Percentiles rank a stretch among this genome's conserved stretches.
Evolutionary conservation across 2,888 invertebrate genomes (phyloP).

Genomic region (Spilarctia lutea): DNA sequence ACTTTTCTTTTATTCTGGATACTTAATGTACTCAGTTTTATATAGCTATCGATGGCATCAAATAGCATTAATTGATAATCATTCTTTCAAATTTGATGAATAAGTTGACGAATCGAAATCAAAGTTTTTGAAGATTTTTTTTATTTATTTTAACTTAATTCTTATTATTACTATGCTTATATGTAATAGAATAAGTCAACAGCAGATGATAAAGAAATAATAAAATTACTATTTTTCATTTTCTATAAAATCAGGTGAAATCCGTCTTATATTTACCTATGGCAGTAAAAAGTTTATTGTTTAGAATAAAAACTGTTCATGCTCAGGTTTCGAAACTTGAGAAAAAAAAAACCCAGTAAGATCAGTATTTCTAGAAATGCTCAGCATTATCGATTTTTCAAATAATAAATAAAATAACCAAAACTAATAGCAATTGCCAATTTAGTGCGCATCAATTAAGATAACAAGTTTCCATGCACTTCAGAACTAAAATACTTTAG

Average conservation of each 20-base stretch:
- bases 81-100: too few species aligned
- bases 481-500: neutral
- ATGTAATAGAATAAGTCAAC: too few species aligned
- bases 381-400: neutral
- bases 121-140: too few species aligned
- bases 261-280: too few species aligned
- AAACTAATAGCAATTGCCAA: neutral
- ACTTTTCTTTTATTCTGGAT: neutral
- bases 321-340: neutral
- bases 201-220: too few species aligned
- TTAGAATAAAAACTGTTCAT: neutral
- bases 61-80: too few species aligned
- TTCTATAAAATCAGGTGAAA: too few species aligned
- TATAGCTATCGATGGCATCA: too few species aligned
- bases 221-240: too few species aligned
- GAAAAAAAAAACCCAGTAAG: neutral
- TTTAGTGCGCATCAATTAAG: neutral
- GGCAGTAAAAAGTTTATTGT: neutral
- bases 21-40: neutral
- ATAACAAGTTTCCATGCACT: neutral
- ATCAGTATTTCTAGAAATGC: neutral
- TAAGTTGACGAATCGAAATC: too few species aligned
- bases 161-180: too few species aligned
- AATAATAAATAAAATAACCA: neutral
- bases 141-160: too few species aligned